Evolutionary conservation across 2,797 vertebrate genomes (phyloP).

Genomic region (Eidolon dupreanum): DNA sequence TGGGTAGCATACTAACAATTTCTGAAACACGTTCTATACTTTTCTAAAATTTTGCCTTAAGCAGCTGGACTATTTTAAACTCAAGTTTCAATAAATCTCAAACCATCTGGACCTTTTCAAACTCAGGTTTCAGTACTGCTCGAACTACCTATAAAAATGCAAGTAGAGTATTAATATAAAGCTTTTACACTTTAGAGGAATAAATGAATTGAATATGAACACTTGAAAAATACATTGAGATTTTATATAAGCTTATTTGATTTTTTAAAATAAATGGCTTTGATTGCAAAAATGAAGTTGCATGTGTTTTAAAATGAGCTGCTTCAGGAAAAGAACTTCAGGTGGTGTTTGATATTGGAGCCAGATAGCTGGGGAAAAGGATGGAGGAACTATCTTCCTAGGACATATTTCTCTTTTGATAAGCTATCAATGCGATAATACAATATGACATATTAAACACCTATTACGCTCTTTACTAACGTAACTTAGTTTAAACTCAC

Average conservation of each 20-base stretch:
- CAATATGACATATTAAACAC: neutral
- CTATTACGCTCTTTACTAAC: neutral
- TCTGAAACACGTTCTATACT: neutral
- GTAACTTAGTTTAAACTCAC: neutral
- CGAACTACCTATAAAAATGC: conserved; percentile 22
- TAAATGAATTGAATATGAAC: conserved; percentile 4
- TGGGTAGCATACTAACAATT: neutral
- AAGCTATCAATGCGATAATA: neutral
- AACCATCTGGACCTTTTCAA: conserved; percentile 49
- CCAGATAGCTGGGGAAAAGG: neutral
- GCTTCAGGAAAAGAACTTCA: neutral
- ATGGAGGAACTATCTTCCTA: neutral
- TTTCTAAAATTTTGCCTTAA: conserved; percentile 42
- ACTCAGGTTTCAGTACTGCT: conserved; percentile 38
- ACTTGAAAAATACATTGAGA: neutral
- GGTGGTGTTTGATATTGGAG: neutral
- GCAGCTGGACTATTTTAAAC: conserved; percentile 38
- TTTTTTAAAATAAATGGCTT: neutral
- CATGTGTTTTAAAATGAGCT: neutral
- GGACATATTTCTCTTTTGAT: neutral
- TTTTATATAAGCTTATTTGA: conserved; percentile 9
- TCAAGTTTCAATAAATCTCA: conserved; percentile 57
- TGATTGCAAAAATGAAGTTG: neutral
- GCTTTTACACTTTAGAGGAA: neutral
- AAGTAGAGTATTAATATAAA: conserved; percentile 17